Percentiles rank a stretch among this genome's conserved stretches.
Evolutionary conservation across 2,797 vertebrate species (phyloP).

Genomic region (Protosalanx chinensis): DNA sequence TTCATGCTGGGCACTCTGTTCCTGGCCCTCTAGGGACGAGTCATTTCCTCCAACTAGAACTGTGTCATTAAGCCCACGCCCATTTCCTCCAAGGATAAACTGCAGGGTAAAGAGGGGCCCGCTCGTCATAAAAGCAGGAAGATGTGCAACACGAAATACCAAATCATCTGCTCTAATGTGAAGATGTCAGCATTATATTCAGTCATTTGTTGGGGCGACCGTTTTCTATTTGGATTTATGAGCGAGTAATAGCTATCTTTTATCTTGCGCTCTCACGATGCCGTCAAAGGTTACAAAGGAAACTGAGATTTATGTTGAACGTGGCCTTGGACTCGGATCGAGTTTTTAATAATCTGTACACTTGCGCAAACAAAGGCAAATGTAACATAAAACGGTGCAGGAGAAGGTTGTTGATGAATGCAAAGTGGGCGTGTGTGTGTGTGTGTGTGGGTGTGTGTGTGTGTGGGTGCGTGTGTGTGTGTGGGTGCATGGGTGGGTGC

Average conservation of each 20-base stretch:
- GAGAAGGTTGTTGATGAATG: slow-evolving; percentile 52
- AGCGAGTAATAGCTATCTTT: slow-evolving; percentile 74
- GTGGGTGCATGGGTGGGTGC: too few species aligned
- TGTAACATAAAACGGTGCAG: slow-evolving; percentile 50
- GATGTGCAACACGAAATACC: slow-evolving; percentile 67
- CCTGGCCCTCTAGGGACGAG: slow-evolving; percentile 36
- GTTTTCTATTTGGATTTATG: slow-evolving; percentile 80
- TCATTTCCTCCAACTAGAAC: slow-evolving; percentile 56
- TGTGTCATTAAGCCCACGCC: slow-evolving; percentile 60
- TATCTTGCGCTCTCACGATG: slow-evolving; percentile 68
- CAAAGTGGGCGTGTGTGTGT: too few species aligned
- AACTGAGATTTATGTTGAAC: slow-evolving; percentile 69
- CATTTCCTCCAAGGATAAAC: slow-evolving; percentile 70
- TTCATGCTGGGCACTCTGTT: slow-evolving; percentile 37
- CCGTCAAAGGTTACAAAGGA: slow-evolving; percentile 78
- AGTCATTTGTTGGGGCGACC: slow-evolving; percentile 71
- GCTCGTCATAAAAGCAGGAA: slow-evolving; percentile 62
- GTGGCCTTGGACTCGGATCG: slow-evolving; percentile 58
- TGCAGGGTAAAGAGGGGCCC: slow-evolving; percentile 60
- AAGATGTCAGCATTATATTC: slow-evolving; percentile 75
- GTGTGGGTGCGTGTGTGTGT: too few species aligned
- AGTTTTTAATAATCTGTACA: slow-evolving; percentile 65
- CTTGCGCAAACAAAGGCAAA: slow-evolving; percentile 63
- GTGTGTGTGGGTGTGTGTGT: too few species aligned
- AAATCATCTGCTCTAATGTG: slow-evolving; percentile 75